Base-by-base conservation (phyloP, 2,797 vertebrate species). In the Eospalax fontanierii region DNA sequence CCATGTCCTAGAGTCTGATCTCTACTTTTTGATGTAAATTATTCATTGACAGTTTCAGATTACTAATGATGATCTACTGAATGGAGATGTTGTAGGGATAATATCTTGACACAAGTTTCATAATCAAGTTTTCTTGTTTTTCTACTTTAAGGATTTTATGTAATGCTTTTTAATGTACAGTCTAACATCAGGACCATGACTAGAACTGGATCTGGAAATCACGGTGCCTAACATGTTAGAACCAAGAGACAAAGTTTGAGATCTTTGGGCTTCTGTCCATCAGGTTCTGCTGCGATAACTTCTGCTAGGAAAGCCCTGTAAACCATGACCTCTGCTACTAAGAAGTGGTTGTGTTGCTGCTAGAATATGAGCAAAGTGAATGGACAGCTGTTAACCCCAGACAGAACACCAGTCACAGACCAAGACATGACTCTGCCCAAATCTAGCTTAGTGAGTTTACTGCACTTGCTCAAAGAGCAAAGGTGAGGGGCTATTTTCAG, bases 41-140 rank as follows among this genome's bases (percentile, higher is more conserved):
- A 54, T 82, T 79, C 65, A 50, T 7, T 90, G 43, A 28, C 38
- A 54, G 91, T 93, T 95, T 91, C 50, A 71, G 78, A 80, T 79
- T 78, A 82, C 21, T 88, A 66, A 57, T 9, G 87, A 85, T 9
- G 46, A 76, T 19, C 26, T 50, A 66, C 81, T 93, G 43, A 54
- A 46, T 38, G 54, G 38, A 61, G 19, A 84, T 28, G 30, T 79
- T 92, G 46, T 28, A 0, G 7, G 6, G 11, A 18, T 1, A 66
- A 35, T 4, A 33, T 54, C 14, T 16, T 71, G 43, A 79, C 82
- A 78, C 85, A 21, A 80, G 89, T 92, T 65, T 54, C 28, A 50
- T 80, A 83, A 71, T 90, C 22, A 90, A 43, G 26, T 46, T 4
- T 89, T 54, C 7, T 95, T 73, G 11, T n/a, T n/a, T n/a, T n/a